Conservation (phyloP, 1,140 invertebrate genomes). For the Musca domestica region DNA sequence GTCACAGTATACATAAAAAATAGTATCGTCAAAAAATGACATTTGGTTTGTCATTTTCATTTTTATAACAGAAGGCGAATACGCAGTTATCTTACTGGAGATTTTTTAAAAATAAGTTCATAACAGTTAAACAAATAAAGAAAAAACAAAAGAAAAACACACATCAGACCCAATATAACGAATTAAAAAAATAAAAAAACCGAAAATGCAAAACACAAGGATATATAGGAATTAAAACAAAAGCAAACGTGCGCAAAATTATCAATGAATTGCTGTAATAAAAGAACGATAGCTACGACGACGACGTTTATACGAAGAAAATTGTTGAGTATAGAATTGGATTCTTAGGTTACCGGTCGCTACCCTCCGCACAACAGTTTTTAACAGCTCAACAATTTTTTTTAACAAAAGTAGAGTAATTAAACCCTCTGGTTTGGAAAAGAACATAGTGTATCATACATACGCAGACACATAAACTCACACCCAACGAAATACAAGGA, state of each 20-base stretch:
- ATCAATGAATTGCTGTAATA: no score
- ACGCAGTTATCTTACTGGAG: slow-evolving; percentile 17
- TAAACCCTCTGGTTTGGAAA: no score
- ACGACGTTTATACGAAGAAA: no score
- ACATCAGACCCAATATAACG: background rate
- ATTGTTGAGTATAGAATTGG: no score
- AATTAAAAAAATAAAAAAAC: slow-evolving; percentile 3
- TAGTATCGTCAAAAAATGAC: slow-evolving; percentile 12
- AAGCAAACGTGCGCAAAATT: background rate
- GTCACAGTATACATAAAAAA: slow-evolving; percentile 8
- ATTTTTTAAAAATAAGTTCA: slow-evolving; percentile 5
- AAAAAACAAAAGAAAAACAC: slow-evolving; percentile 12
- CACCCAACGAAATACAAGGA: no score
- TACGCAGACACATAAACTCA: no score
- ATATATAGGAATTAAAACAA: background rate
- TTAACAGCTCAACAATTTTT: no score
- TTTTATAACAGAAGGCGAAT: slow-evolving; percentile 13
- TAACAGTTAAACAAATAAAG: background rate
- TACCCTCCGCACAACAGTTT: no score
- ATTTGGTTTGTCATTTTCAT: slow-evolving; percentile 13
- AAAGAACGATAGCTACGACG: no score
- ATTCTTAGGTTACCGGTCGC: slow-evolving; percentile 4
- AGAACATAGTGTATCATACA: no score
- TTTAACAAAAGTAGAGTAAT: no score
- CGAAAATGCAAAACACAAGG: background rate